phyloP scores from a whole-genome alignment of 2,888 invertebrate species.

The Agrilus cyanescens region DNA sequence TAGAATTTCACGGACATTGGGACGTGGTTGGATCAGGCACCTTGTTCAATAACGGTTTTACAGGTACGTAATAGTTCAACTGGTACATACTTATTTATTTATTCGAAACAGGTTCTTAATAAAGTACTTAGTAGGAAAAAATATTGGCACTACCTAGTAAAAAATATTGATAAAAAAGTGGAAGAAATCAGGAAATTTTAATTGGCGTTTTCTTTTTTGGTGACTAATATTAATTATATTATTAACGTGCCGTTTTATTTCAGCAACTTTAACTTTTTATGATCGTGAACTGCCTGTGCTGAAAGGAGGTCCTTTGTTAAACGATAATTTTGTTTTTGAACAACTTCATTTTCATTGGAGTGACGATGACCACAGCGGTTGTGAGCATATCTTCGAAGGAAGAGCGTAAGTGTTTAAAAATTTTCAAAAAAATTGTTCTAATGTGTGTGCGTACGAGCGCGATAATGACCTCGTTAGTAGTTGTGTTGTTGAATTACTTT shows the following conservation, averaged over 20 bases:
- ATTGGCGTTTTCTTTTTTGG: too few species aligned
- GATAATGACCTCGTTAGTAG: too few species aligned
- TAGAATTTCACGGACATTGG: conserved; percentile 49
- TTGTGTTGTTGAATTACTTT: too few species aligned
- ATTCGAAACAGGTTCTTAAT: neutral
- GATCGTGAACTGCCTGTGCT: conserved; percentile 47
- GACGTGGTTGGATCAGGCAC: conserved; percentile 44
- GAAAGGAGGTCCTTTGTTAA: conserved; percentile 50
- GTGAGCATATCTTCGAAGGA: conserved; percentile 69
- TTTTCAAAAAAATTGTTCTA: neutral
- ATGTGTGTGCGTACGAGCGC: conserved; percentile 1
- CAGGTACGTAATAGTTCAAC: conserved; percentile 36
- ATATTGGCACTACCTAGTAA: too few species aligned
- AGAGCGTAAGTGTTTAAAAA: conserved; percentile 43
- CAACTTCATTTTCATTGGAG: conserved; percentile 79
- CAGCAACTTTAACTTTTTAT: conserved; percentile 51
- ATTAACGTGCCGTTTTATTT: too few species aligned
- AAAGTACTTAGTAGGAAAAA: neutral
- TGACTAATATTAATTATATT: too few species aligned
- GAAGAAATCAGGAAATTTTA: too few species aligned
- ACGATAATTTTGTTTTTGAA: conserved; percentile 57
- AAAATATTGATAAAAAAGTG: too few species aligned
- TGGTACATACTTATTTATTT: too few species aligned
- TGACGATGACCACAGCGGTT: conserved; percentile 60
- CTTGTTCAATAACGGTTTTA: conserved; percentile 55